Percentiles rank a stretch among this genome's conserved stretches.
phyloP scores from a whole-genome alignment of 2,797 vertebrate genomes.

The Sebastes minor region DNA sequence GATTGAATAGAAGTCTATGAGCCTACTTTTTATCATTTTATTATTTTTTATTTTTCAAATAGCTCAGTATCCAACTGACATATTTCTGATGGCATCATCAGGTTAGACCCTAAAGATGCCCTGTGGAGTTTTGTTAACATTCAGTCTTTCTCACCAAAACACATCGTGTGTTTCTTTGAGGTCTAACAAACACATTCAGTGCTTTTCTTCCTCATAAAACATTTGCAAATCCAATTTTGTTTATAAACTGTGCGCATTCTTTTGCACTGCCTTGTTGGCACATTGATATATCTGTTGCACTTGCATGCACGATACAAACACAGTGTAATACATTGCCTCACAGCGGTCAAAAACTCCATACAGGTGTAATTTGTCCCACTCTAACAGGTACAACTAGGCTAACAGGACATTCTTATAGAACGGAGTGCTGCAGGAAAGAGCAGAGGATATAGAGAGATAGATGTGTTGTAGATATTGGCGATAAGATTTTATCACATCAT shows the following conservation, averaged over 20 bases:
- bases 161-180: not conserved
- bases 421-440: conserved; percentile 8
- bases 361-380: not conserved
- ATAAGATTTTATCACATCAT: not conserved
- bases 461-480: not conserved
- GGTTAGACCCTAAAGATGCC: no score
- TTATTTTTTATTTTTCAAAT: not conserved
- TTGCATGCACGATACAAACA: not conserved
- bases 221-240: not conserved
- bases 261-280: not conserved
- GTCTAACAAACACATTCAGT: not conserved
- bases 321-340: not conserved
- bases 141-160: no score
- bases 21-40: no score
- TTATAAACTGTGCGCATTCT: not conserved
- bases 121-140: not conserved
- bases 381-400: not conserved
- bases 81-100: not conserved
- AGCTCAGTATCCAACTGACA: not conserved
- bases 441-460: not conserved
- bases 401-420: conserved; percentile 68
- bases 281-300: not conserved
- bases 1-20: no score
- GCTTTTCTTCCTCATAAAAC: not conserved
- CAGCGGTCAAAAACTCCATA: not conserved